These are phyloP conservation scores for Drosophila picticornis DNA, from an alignment of 2,888 invertebrate species.

Conservation along the genomic window DNA sequence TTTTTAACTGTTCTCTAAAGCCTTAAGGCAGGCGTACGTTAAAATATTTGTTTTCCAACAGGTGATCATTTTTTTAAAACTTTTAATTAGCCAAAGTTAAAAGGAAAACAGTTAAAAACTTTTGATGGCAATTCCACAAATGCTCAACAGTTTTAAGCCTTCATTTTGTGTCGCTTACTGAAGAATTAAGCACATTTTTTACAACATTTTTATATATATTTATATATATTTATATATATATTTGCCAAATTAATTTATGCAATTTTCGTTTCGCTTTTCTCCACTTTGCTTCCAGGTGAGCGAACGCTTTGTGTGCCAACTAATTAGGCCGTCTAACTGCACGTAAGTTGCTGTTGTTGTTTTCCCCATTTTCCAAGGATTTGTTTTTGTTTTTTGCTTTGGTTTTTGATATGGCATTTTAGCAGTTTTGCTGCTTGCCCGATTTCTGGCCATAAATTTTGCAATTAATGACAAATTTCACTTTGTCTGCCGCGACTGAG, in stretches of 20 bases:
- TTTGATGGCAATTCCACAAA: background rate
- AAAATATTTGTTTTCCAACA: background rate
- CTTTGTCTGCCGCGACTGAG: conserved; percentile 68
- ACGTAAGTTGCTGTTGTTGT: conserved; percentile 42
- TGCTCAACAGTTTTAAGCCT: background rate
- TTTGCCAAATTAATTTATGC: conserved; percentile 22
- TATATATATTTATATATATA: background rate
- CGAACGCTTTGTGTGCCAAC: conserved; percentile 40
- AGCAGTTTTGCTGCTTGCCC: conserved; percentile 26
- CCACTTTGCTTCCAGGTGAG: conserved; percentile 46
- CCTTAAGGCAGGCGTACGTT: background rate
- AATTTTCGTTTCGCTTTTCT: conserved; percentile 11
- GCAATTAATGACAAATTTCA: conserved; percentile 82
- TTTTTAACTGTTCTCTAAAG: background rate
- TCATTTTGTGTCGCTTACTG: background rate
- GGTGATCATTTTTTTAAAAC: no score
- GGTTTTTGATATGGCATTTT: conserved; percentile 39
- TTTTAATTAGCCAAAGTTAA: background rate
- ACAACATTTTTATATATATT: no score
- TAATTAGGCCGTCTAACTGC: conserved; percentile 57
- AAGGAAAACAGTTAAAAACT: background rate
- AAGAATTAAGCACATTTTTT: no score
- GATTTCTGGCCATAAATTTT: conserved; percentile 75
- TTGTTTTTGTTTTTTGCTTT: conserved; percentile 3
- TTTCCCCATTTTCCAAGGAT: background rate